phyloP scores from a whole-genome alignment of 2,888 invertebrate genomes.

The Athripsodes cinereus region DNA sequence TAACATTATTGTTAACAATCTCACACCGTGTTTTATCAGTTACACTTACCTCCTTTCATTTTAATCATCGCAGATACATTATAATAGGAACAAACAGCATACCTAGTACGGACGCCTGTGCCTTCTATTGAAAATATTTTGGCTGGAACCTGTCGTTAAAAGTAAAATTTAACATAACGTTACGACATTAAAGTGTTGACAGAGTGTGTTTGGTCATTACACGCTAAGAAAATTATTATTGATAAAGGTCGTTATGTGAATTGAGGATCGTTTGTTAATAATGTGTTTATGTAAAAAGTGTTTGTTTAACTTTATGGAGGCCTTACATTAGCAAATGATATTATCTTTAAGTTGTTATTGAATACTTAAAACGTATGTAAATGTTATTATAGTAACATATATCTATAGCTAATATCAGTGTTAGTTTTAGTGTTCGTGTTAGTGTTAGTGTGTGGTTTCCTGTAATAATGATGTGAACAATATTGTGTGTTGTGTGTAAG shows the following conservation, averaged over 20 bases:
- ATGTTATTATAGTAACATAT: too few relatives aligned
- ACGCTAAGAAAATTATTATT: neutral
- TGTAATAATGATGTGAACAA: too few relatives aligned
- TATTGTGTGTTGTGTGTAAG: too few relatives aligned
- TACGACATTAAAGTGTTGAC: slow-evolving; percentile 6
- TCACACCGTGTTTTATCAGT: neutral
- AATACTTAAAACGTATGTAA: too few relatives aligned
- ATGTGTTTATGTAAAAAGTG: neutral
- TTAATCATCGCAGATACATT: neutral
- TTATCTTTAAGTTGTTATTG: too few relatives aligned
- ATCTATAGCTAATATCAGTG: too few relatives aligned
- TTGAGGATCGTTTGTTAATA: slow-evolving; percentile 1
- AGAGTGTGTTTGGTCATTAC: slow-evolving; percentile 6
- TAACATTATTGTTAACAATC: neutral
- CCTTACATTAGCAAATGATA: slow-evolving; percentile 3
- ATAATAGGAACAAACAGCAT: slow-evolving; percentile 11
- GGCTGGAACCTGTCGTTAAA: neutral
- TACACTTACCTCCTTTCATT: neutral
- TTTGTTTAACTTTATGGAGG: slow-evolving; percentile 10
- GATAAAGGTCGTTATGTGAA: slow-evolving; percentile 16
- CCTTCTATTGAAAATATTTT: slow-evolving; percentile 8
- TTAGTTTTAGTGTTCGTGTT: too few relatives aligned
- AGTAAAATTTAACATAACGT: neutral
- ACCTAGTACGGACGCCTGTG: slow-evolving; percentile 11
- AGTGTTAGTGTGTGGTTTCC: too few relatives aligned